These are phyloP conservation scores for Cerastis leucographa DNA, from an alignment of 2,888 invertebrate species.

Conservation along the genomic window DNA sequence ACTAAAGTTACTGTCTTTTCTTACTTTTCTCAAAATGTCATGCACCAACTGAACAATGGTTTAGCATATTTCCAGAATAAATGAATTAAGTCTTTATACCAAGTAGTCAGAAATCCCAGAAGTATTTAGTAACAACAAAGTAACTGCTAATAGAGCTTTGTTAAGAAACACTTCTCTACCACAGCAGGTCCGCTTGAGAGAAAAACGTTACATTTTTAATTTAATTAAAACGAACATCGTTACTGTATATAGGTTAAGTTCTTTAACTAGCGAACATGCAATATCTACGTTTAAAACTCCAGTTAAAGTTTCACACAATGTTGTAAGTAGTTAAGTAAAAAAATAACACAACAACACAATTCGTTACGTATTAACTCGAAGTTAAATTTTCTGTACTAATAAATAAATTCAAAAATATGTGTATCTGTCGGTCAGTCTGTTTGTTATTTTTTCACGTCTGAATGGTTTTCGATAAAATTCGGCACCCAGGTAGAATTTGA, in stretches of 20 bases:
- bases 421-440: neutral
- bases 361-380: neutral
- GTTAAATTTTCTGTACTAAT: neutral
- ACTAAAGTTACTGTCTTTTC: too few species aligned
- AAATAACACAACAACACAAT: neutral
- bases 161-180: slow-evolving; percentile 62
- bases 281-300: slow-evolving; percentile 23
- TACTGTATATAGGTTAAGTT: slow-evolving; percentile 49
- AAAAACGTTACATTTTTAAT: slow-evolving; percentile 63
- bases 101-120: slow-evolving; percentile 19
- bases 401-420: neutral
- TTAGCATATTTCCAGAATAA: slow-evolving; percentile 5
- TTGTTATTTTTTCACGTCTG: neutral
- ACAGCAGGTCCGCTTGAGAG: slow-evolving; percentile 53
- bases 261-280: slow-evolving; percentile 30
- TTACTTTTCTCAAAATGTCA: neutral
- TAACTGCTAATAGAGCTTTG: slow-evolving; percentile 51
- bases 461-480: neutral
- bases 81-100: slow-evolving; percentile 20
- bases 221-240: slow-evolving; percentile 61
- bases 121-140: slow-evolving; percentile 44
- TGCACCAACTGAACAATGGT: neutral
- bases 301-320: slow-evolving; percentile 10
- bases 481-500: neutral
- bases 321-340: slow-evolving; percentile 16